Percentiles rank a stretch among this genome's conserved stretches.
Conservation (phyloP, 2,113 vertebrate genomes). For the Rhabdomys dilectus region DNA sequence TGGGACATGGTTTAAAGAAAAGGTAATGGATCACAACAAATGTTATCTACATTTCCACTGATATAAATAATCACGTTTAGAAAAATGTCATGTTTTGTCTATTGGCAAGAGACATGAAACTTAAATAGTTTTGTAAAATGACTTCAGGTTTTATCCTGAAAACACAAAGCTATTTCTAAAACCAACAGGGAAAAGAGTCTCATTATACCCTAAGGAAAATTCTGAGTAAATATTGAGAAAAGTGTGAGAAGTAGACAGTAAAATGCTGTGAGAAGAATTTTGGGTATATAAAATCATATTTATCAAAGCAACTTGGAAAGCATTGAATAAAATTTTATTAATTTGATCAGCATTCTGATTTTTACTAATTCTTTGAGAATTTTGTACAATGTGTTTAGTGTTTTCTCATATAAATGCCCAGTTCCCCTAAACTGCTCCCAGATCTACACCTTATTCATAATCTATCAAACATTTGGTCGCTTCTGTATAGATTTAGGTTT, state of each 20-base stretch:
- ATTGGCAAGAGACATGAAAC: not conserved
- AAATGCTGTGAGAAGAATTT: not conserved
- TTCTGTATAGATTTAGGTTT: not conserved
- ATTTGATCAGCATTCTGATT: not conserved
- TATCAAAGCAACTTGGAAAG: not conserved
- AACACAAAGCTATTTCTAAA: not conserved
- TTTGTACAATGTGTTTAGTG: not conserved
- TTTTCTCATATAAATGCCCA: not conserved
- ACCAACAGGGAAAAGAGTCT: not conserved
- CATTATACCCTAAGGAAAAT: not conserved
- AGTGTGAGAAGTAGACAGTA: not conserved
- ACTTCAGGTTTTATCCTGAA: not conserved
- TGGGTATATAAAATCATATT: not conserved
- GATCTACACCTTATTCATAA: not conserved
- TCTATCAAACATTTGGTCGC: not conserved
- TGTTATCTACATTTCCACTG: not conserved
- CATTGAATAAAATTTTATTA: not conserved
- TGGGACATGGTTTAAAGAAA: not conserved
- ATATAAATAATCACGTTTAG: not conserved
- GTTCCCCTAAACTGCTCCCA: not conserved
- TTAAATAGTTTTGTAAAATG: not conserved
- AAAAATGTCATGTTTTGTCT: not conserved
- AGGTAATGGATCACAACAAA: not conserved
- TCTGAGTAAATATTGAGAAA: not conserved
- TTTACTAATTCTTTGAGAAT: not conserved